phyloP scores from a whole-genome alignment of 2,888 invertebrate genomes.

The Eupithecia centaureata region DNA sequence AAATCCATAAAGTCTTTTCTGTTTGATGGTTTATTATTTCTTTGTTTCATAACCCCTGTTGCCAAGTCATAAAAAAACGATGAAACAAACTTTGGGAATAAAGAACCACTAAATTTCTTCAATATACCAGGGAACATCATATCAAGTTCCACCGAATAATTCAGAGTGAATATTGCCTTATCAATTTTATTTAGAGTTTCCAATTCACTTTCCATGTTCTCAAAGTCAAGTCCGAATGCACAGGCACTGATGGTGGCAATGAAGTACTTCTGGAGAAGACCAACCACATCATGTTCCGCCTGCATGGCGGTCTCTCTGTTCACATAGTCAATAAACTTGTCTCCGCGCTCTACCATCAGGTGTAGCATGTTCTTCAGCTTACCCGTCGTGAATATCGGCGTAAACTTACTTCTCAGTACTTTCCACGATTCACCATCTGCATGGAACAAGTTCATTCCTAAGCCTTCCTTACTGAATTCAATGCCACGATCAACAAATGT shows the following conservation, averaged over 20 bases:
- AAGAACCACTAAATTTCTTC: conserved; percentile 48
- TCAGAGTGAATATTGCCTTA: conserved; percentile 37
- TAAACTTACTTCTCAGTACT: conserved; percentile 55
- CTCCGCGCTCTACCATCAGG: conserved; percentile 53
- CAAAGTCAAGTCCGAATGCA: conserved; percentile 57
- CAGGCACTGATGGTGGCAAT: conserved; percentile 54
- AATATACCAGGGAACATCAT: conserved; percentile 59
- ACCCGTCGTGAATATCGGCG: conserved; percentile 63
- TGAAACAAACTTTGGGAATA: conserved; percentile 47
- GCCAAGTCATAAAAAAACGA: conserved; percentile 54
- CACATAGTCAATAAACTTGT: conserved; percentile 50
- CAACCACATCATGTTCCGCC: not conserved
- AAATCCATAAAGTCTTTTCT: conserved; percentile 33
- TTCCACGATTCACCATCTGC: conserved; percentile 61
- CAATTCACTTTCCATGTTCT: conserved; percentile 44
- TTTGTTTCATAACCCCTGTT: conserved; percentile 46
- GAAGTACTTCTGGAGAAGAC: conserved; percentile 4
- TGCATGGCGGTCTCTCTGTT: not conserved
- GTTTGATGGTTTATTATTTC: conserved; percentile 50
- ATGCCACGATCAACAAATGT: conserved; percentile 59
- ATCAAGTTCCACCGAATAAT: conserved; percentile 47
- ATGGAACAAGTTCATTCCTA: conserved; percentile 61
- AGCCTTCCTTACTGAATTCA: conserved; percentile 54
- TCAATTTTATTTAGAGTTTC: conserved; percentile 41
- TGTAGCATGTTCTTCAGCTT: conserved; percentile 67